A percentile compares a stretch with the other conserved stretches of the same genome.
These are phyloP conservation scores for Buathra laborator DNA, from an alignment of 2,888 invertebrate genomes.

Conservation along the genomic window DNA sequence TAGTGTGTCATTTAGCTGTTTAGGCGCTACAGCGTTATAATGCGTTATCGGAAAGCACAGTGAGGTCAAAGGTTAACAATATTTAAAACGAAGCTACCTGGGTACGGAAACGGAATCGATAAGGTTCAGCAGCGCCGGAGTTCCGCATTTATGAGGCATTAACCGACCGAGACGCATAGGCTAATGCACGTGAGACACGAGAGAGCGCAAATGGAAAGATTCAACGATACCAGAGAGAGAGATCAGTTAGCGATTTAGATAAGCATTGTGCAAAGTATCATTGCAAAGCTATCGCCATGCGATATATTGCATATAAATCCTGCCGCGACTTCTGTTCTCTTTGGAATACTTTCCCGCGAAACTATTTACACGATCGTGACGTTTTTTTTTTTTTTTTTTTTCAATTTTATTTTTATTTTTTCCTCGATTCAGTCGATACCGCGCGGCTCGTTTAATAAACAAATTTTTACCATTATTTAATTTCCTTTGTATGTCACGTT, in stretches of 20 bases:
- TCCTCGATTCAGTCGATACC: background rate
- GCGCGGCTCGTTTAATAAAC: background rate
- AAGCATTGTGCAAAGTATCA: background rate
- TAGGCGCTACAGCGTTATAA: background rate
- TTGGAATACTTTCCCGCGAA: background rate
- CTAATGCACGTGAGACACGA: conserved; percentile 13
- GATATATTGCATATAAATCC: background rate
- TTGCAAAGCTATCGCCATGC: background rate
- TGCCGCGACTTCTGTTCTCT: background rate
- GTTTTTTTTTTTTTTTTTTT: background rate
- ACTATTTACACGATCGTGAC: background rate
- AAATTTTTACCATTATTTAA: background rate
- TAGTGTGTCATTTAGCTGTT: background rate
- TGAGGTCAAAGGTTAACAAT: background rate
- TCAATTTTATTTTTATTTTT: background rate
- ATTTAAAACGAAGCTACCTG: background rate
- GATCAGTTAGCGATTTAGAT: conserved; percentile 5
- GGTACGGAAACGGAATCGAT: conserved; percentile 7
- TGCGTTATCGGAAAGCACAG: background rate
- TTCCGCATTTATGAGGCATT: conserved; percentile 1
- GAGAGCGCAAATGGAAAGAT: background rate
- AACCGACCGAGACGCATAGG: conserved; percentile 2
- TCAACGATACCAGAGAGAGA: background rate
- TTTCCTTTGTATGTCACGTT: background rate
- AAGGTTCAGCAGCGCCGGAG: background rate